Evolutionary conservation across 1,140 invertebrate species (phyloP), one percentile per base, ranked within the genome.

Genomic region (Reticulitermes speratus): DNA sequence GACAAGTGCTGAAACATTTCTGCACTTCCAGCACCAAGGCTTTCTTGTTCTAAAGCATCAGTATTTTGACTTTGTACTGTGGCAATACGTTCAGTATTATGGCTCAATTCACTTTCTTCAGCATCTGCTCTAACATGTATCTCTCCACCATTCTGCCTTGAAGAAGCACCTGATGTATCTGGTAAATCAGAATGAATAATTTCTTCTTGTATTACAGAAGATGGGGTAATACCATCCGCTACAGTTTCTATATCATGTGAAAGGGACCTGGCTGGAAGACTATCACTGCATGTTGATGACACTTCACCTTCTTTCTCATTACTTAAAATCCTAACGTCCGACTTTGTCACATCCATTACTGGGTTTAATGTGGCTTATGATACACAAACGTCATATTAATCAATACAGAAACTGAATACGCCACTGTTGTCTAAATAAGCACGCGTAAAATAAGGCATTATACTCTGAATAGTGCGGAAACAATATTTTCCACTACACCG

Each of bases 221-320:
- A 55, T 9, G 65, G 65, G 3, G 25, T 16, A 30, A 30, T 14
- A 30, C 65, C 3, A 25, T 30, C 65, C 30, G 25, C 8, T 75
- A 0, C n/a, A 75, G 8, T 75, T 75, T 75, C 65, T 75, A 7
- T 8, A n/a, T 9, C 6, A 16, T 9, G 30, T 75, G 65, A 30
- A 30, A 14, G 65, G 8, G n/a, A 7, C 11, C 65, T 30, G 25
- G 14, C n/a, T 75, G n/a, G 9, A 25, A 75, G 65, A 84, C 48
- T 84, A 30, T 65, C 59, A 65, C n/a, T 65, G 38, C 84, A 84
- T 44, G 48, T 84, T 45, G 84, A 84, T 19, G 84, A 84, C 30
- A 84, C 84, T 55, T 84, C 84, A n/a, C 84, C 45, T 52, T 84
- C 84, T n/a, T 84, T 84, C 48, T 65, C 84, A 55, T 84, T 84